Evolutionary conservation across 2,888 invertebrate species (phyloP).

Genomic region (Teleogryllus oceanicus): DNA sequence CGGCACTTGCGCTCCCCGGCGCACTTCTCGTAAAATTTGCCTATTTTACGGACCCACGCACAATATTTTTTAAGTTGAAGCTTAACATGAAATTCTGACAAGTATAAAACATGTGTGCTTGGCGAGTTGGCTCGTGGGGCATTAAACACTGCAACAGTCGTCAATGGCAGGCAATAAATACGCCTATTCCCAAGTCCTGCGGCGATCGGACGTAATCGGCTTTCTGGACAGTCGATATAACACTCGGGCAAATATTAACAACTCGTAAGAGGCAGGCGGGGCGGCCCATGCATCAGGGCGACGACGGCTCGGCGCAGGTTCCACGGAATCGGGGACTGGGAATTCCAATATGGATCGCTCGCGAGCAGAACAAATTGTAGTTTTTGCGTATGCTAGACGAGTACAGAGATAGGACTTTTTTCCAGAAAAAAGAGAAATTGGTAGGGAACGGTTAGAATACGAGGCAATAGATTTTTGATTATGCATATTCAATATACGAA

Average conservation of each 20-base stretch:
- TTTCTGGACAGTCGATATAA: neutral
- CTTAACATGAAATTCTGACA: neutral
- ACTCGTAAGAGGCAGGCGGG: neutral
- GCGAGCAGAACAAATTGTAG: too few species aligned
- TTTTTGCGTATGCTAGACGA: too few species aligned
- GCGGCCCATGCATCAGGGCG: too few species aligned
- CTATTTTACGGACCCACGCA: neutral
- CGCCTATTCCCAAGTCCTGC: neutral
- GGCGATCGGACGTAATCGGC: neutral
- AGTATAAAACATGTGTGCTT: neutral
- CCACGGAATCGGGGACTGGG: too few species aligned
- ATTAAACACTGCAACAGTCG: neutral
- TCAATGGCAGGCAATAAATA: neutral
- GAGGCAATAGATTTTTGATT: too few species aligned
- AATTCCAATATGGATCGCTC: too few species aligned
- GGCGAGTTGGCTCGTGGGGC: neutral
- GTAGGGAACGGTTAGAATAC: too few species aligned
- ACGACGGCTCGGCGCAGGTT: too few species aligned
- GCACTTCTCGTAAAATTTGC: neutral
- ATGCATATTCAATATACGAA: too few species aligned
- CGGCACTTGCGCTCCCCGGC: neutral
- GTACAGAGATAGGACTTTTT: too few species aligned
- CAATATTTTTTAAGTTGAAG: neutral
- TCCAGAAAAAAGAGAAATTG: too few species aligned
- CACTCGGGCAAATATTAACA: constrained; percentile 6